phyloP scores from a whole-genome alignment of 2,797 vertebrate genomes.

The Emydoidea blandingii region DNA sequence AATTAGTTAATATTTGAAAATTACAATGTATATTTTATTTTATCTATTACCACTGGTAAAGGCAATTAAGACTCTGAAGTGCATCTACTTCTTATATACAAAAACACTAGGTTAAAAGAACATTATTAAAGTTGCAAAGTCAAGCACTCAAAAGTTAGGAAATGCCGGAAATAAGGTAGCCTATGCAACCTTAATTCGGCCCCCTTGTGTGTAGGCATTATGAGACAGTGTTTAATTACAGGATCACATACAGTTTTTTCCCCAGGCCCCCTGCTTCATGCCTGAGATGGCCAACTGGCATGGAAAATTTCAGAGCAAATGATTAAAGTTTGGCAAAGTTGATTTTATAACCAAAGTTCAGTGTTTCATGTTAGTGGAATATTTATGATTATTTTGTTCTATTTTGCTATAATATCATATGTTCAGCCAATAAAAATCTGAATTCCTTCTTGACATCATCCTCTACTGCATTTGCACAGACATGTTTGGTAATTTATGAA shows the following conservation, averaged over 20 bases:
- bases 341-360: neutral
- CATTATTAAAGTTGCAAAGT: neutral
- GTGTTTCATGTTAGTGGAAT: neutral
- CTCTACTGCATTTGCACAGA: neutral
- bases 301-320: no score
- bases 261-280: no score
- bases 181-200: neutral
- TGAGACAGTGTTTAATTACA: neutral
- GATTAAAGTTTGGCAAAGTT: no score
- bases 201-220: neutral
- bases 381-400: neutral
- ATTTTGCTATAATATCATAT: neutral
- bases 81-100: neutral
- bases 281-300: no score
- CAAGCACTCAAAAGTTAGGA: neutral
- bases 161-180: neutral
- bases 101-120: neutral
- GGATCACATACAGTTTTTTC: no score
- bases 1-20: neutral
- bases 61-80: neutral
- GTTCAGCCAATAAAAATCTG: neutral
- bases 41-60: neutral
- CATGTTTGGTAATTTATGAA: neutral
- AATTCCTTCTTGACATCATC: rapidly evolving
- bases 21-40: neutral